A percentile compares a stretch with the other conserved stretches of the same genome.
These are phyloP conservation scores for Penaeus chinensis DNA, from an alignment of 1,140 invertebrate species.

Conservation along the genomic window DNA sequence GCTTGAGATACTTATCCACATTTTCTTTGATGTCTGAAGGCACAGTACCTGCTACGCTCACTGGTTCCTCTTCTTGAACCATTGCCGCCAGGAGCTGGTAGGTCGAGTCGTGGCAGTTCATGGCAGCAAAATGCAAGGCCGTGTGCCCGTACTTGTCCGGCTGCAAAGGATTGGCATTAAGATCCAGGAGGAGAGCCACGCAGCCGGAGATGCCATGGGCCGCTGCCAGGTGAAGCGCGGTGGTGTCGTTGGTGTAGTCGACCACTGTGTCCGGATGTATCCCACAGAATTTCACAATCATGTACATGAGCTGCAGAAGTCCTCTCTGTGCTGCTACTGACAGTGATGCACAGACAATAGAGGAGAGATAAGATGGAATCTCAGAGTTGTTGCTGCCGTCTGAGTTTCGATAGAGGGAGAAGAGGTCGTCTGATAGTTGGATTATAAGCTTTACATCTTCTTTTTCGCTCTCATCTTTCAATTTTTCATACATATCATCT, in stretches of 20 bases:
- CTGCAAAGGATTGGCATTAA: not conserved
- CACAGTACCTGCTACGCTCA: not conserved
- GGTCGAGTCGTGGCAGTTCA: conserved; percentile 35
- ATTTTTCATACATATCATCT: conserved; percentile 32
- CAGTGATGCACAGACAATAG: not conserved
- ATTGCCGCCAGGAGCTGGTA: conserved; percentile 21
- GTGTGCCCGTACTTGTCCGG: conserved; percentile 31
- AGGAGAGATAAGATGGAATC: not conserved
- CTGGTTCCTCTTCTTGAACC: not conserved
- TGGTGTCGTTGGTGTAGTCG: conserved; percentile 5
- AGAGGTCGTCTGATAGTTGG: not conserved
- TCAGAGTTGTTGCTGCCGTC: not conserved
- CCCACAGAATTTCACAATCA: not conserved
- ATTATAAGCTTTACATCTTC: not conserved
- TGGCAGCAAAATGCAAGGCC: conserved; percentile 38
- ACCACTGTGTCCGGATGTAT: conserved; percentile 9
- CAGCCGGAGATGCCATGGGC: conserved; percentile 34
- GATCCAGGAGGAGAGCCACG: conserved; percentile 1
- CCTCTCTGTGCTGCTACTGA: conserved; percentile 20
- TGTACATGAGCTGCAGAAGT: conserved; percentile 28
- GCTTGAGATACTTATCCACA: conserved; percentile 13
- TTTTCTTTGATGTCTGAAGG: conserved; percentile 1
- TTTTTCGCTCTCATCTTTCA: conserved; percentile 23
- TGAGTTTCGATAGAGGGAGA: not conserved
- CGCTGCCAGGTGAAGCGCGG: conserved; percentile 37